Evolutionary conservation across 2,888 invertebrate species (phyloP), one percentile per base, ranked within the genome.

Genomic region (Aporophyla lueneburgensis): DNA sequence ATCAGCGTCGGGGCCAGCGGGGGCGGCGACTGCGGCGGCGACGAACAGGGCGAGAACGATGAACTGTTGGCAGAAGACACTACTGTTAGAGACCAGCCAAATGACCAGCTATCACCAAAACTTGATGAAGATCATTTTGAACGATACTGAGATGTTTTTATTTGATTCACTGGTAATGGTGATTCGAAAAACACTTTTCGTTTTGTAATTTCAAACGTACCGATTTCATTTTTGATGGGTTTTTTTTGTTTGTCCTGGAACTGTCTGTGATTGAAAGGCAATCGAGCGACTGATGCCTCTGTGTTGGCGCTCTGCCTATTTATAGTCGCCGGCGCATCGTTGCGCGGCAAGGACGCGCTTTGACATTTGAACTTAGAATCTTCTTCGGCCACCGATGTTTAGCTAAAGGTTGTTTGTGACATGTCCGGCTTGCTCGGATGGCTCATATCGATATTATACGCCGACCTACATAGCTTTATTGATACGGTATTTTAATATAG

Each of bases 301-400:
- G 86, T 76, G 87, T 84, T 78, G 93, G 76, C 75, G 89, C 89
- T 85, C 84, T 80, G 78, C 82, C 86, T 89, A 93, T 95, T 93
- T 96, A 96, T 96, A 96, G 78, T 80, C 87, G 88, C 83, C 80
- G 81, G 90, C 89, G 87, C 89, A 81, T 87, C 89, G 86, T 87
- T 80, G 84, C 86, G 73, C 71, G 83, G 91, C 96, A 94, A 95
- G 96, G 96, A 95, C 96, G 92, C 90, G 84, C 87, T 87, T 91
- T 94, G 96, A 95, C 96, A 96, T 96, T 96, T 96, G 95, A 95
- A 96, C 95, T 95, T 93, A 94, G 93, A 92, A 61, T 76, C 87
- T 89, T 94, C 94, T 93, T 91, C 92, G 91, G 88, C 86, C 91
- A 90, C 86, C 76, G 73, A 74, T 76, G 80, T 58, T 83, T 49